Conservation (phyloP, 1,140 invertebrate genomes). For the Periplaneta americana region DNA sequence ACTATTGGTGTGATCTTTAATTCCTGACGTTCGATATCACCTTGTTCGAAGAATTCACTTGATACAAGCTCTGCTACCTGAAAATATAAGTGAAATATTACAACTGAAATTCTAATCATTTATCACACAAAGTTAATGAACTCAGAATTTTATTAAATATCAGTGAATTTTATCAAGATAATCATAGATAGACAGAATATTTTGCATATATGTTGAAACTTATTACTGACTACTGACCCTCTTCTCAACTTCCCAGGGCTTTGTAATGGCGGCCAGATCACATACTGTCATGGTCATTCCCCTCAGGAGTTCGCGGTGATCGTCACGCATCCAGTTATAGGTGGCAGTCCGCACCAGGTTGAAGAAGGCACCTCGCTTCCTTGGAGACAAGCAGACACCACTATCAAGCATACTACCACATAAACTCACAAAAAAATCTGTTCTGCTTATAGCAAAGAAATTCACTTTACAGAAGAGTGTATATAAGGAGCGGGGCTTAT, state of each 20-base stretch:
- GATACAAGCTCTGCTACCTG: slow-evolving; percentile 84
- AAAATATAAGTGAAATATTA: neutral
- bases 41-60: slow-evolving; percentile 94
- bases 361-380: slow-evolving; percentile 79
- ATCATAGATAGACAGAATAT: too few species aligned
- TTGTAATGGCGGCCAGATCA: slow-evolving; percentile 92
- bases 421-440: too few species aligned
- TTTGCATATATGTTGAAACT: too few species aligned
- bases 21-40: slow-evolving; percentile 83
- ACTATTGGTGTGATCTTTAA: slow-evolving; percentile 83
- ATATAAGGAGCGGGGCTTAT: too few species aligned
- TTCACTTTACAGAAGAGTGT: too few species aligned
- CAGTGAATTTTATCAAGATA: too few species aligned
- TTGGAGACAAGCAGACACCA: slow-evolving; percentile 30
- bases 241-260: slow-evolving; percentile 92
- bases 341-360: slow-evolving; percentile 54
- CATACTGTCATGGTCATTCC: slow-evolving; percentile 97
- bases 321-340: slow-evolving; percentile 62
- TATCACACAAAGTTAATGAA: slow-evolving; percentile 14
- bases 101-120: too few species aligned
- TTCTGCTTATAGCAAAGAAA: too few species aligned
- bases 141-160: neutral
- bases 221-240: slow-evolving; percentile 52
- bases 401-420: neutral
- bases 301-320: slow-evolving; percentile 70